Conservation (phyloP, 1,140 invertebrate genomes). For the Conus betulinus region DNA sequence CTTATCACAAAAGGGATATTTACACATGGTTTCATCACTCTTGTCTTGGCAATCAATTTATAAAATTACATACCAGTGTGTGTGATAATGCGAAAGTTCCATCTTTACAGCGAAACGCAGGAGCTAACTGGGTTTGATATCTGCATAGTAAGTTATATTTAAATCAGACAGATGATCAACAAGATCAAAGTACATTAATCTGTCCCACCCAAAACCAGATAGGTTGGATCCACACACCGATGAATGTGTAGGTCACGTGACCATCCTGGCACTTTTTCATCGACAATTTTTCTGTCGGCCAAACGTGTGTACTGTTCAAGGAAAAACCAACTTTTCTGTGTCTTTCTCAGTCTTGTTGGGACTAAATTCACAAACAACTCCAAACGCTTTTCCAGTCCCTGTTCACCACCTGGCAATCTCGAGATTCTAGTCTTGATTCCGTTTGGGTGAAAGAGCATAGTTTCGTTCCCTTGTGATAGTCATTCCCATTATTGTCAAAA, state of each 20-base stretch:
- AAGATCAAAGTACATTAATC: not conserved
- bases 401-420: not conserved
- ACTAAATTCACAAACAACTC: not conserved
- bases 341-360: not conserved
- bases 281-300: not conserved
- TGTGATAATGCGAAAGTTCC: not conserved
- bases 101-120: not conserved
- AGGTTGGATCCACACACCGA: not conserved
- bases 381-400: not conserved
- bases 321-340: not conserved
- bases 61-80: not conserved
- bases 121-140: not conserved
- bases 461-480: not conserved
- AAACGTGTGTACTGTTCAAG: not conserved
- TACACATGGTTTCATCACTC: not conserved
- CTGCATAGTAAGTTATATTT: too few relatives aligned
- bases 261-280: constrained; percentile 4
- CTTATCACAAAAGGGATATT: not conserved
- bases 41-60: not conserved
- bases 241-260: not conserved
- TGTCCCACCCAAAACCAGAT: not conserved
- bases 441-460: not conserved
- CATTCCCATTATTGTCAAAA: not conserved
- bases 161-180: not conserved
- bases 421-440: not conserved